Conservation (phyloP, 2,797 vertebrate species). For the Iguana delicatissima region DNA sequence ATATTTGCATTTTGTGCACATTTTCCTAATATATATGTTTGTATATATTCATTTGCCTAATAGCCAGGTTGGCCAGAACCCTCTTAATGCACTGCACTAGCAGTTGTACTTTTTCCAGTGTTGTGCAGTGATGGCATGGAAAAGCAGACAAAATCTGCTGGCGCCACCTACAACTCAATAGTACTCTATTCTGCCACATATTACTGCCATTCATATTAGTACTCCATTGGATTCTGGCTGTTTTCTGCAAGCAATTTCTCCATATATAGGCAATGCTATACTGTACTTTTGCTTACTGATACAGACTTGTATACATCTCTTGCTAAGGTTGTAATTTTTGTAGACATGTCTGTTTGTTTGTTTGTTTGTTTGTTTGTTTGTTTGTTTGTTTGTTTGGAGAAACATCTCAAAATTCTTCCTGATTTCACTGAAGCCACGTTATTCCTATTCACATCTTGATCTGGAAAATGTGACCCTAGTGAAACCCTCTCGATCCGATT, state of each 20-base stretch:
- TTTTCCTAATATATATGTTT: background rate
- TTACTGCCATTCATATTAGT: too few relatives aligned
- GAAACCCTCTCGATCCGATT: background rate
- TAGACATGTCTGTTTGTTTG: too few relatives aligned
- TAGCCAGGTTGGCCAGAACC: background rate
- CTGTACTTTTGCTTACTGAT: background rate
- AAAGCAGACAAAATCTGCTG: too few relatives aligned
- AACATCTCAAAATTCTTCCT: background rate
- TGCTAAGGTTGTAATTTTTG: too few relatives aligned
- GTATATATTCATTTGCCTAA: background rate
- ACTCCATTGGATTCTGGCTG: too few relatives aligned
- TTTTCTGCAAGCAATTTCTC: background rate
- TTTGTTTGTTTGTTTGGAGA: background rate
- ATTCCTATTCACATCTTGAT: background rate
- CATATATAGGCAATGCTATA: background rate
- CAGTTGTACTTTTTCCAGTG: too few relatives aligned
- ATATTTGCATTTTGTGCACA: background rate
- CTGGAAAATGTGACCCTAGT: background rate
- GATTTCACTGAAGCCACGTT: background rate
- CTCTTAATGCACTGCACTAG: too few relatives aligned
- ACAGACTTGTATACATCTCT: background rate
- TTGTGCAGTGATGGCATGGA: too few relatives aligned
- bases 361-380: too few relatives aligned
- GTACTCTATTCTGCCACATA: too few relatives aligned
- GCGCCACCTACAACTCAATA: too few relatives aligned